Evolutionary conservation across 2,888 invertebrate species (phyloP).

Genomic region (Drosophila picticornis): DNA sequence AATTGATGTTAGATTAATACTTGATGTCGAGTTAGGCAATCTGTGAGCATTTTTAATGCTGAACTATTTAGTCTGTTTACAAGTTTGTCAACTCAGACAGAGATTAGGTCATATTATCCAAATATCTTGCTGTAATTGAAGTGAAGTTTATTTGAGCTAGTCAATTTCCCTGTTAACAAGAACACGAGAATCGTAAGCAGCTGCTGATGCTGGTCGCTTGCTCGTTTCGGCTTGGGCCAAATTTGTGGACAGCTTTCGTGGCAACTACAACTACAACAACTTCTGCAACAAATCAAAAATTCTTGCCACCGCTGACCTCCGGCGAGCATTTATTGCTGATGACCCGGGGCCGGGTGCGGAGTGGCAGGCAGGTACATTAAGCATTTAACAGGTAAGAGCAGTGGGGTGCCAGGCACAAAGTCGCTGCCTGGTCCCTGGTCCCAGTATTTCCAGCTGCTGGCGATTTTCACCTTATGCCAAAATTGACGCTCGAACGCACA

Average conservation of each 20-base stretch:
- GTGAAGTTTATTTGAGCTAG: slow-evolving; percentile 1
- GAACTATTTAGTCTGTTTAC: not conserved
- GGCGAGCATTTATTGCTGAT: slow-evolving; percentile 29
- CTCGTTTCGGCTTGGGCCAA: slow-evolving; percentile 1
- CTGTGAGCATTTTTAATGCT: not conserved
- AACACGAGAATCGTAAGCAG: not conserved
- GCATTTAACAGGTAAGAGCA: slow-evolving; percentile 19
- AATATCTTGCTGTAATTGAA: not conserved
- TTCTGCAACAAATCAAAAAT: slow-evolving; percentile 40
- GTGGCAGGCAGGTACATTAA: slow-evolving; percentile 16
- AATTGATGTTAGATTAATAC: not conserved
- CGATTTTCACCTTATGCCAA: slow-evolving; percentile 59
- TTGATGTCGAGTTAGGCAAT: not conserved
- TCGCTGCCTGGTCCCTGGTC: slow-evolving; percentile 16
- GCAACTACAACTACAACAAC: not conserved
- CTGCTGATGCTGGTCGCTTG: not conserved
- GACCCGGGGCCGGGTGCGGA: slow-evolving; percentile 39
- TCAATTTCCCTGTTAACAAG: slow-evolving; percentile 8
- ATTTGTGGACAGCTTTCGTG: slow-evolving; percentile 21
- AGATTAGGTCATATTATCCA: not conserved
- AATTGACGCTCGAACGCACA: slow-evolving; percentile 38
- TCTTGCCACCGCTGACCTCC: slow-evolving; percentile 49
- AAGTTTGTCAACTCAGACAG: not conserved
- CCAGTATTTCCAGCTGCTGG: slow-evolving; percentile 45
- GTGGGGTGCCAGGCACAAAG: slow-evolving; percentile 9